Base-by-base conservation (phyloP, 2,888 invertebrate species). In the Cryptocephalus primarius region DNA sequence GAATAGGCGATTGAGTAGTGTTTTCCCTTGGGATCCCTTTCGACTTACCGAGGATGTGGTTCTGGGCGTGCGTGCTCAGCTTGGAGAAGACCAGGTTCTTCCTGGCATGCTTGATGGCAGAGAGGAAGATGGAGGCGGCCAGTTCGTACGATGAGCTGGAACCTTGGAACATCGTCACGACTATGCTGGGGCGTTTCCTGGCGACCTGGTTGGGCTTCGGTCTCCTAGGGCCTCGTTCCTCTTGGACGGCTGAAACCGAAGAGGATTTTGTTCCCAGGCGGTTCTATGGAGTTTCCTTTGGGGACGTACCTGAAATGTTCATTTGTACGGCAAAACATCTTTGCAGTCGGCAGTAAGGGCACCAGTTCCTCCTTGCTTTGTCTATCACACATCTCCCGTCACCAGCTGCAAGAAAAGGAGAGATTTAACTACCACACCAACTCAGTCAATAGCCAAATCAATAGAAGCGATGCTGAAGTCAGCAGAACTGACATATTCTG, bases 341-440 rank as follows among this genome's bases (percentile, higher is more conserved):
- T 61, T 83, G 81, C 11, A 90, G 72, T 34, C 90, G 75, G 62
- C 90, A 91, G 60, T 80, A 83, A 0, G 90, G 88, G 66, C 90
- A 91, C 90, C 89, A 90, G 68, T 91, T 91, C 51, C 90, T 70
- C 43, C 88, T 71, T 0, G 85, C 81, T 69, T 88, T 88, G 68
- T 91, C 89, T 43, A 91, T 76, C 1, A 80, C 69, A 62, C 90
- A 91, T 48, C 74, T 73, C 10, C 84, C 83, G 49, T 79, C 82
- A 1, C 84, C 85, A 50, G 85, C 83, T 83, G 59, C 38, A 54
- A 54, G 45, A 58, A 65, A 54, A 41, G 48, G 6, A 11, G 36
- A n/a, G n/a, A n/a, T n/a, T n/a, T n/a, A n/a, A n/a, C 42, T 36
- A 46, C 14, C 32, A n/a, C 31, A 33, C n/a, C n/a, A n/a, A n/a